A percentile compares a stretch with the other conserved stretches of the same genome.
These are phyloP conservation scores for Sebastes vulpes DNA, from an alignment of 2,797 vertebrate species.

Conservation along the genomic window DNA sequence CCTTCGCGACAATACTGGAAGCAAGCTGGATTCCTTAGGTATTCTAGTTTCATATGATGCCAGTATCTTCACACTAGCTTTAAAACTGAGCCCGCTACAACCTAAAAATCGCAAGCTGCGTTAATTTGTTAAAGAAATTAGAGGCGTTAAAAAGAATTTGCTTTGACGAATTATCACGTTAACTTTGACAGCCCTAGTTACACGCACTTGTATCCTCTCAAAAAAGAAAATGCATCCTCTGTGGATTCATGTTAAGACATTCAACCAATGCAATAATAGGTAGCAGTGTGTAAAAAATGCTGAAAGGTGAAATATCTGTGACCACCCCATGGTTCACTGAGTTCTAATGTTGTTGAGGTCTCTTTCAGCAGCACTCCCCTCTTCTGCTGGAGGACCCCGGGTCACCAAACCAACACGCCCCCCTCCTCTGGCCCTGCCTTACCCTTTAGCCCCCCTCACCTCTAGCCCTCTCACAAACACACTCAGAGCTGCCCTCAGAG, in stretches of 20 bases:
- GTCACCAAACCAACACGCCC: slow-evolving; percentile 54
- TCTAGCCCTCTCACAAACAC: slow-evolving; percentile 40
- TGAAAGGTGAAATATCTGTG: slow-evolving; percentile 24
- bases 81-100: too few relatives aligned
- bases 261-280: not conserved
- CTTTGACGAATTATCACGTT: too few relatives aligned
- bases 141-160: too few relatives aligned
- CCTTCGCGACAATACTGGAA: too few relatives aligned
- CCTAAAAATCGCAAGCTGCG: too few relatives aligned
- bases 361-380: slow-evolving; percentile 45
- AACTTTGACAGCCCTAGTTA: too few relatives aligned
- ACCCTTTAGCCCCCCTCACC: slow-evolving; percentile 61
- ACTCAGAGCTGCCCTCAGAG: slow-evolving; percentile 44
- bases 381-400: slow-evolving; percentile 65
- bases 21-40: too few relatives aligned
- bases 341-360: slow-evolving; percentile 57
- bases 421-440: slow-evolving; percentile 47
- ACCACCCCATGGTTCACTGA: slow-evolving; percentile 55
- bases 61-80: too few relatives aligned
- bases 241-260: not conserved
- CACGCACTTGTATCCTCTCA: not conserved
- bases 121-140: too few relatives aligned
- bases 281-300: not conserved
- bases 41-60: too few relatives aligned
- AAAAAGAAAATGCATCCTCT: not conserved